Evolutionary conservation across 2,888 invertebrate species (phyloP).

Genomic region (Sarcophaga carnaria): DNA sequence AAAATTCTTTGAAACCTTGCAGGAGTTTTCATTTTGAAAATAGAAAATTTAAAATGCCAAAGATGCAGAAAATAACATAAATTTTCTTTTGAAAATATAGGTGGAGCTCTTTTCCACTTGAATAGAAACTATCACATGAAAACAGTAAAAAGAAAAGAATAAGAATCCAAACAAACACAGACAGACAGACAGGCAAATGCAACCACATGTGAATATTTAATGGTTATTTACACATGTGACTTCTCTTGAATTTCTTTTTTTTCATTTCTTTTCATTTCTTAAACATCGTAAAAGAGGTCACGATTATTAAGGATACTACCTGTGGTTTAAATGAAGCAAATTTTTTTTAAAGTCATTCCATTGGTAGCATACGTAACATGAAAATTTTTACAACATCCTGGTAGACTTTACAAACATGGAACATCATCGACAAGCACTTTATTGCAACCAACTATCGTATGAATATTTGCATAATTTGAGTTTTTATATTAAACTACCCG

Average conservation of each 20-base stretch:
- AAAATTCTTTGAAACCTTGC: neutral
- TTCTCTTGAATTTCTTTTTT: neutral
- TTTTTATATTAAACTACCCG: no score
- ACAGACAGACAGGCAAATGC: neutral
- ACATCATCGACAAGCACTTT: no score
- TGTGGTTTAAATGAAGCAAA: no score
- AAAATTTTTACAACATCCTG: no score
- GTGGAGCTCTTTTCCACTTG: neutral
- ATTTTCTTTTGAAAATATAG: neutral
- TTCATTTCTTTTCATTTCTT: neutral
- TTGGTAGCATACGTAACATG: neutral
- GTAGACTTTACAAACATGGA: no score
- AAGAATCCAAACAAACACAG: no score
- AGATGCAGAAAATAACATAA: neutral
- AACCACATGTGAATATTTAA: neutral
- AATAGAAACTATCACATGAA: no score
- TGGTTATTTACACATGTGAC: neutral
- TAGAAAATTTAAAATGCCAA: constrained; percentile 17
- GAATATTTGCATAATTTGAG: no score
- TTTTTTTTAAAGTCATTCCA: neutral
- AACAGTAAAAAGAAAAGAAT: no score
- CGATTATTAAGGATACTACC: constrained; percentile 7
- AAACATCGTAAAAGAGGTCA: constrained; percentile 43
- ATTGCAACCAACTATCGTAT: no score
- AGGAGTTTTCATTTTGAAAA: neutral